Percentiles rank a stretch among this genome's conserved stretches.
phyloP scores from a whole-genome alignment of 2,888 invertebrate genomes.

The Phengaris arion region DNA sequence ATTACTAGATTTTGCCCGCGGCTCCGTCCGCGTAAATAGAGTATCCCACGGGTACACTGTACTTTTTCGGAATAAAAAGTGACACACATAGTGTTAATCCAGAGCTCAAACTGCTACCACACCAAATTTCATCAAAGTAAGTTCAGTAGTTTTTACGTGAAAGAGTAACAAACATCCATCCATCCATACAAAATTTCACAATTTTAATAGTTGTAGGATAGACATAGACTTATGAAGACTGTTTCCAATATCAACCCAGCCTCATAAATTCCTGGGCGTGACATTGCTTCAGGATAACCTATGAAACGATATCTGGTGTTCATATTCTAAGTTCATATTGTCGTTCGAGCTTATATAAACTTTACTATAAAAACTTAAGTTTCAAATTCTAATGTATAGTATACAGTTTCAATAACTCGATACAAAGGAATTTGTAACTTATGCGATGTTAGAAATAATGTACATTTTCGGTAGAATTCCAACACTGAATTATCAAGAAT shows the following conservation, averaged over 20 bases:
- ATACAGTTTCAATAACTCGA: background rate
- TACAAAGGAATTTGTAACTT: background rate
- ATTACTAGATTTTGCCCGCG: no score
- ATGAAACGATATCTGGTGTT: background rate
- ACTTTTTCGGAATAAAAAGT: no score
- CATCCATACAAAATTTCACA: no score
- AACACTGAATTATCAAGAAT: slow-evolving; percentile 11
- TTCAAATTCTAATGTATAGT: background rate
- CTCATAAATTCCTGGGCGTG: background rate
- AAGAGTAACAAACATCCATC: no score
- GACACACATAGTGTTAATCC: no score
- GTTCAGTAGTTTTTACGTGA: no score
- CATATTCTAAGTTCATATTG: background rate
- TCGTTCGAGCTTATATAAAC: background rate
- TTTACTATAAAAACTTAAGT: background rate
- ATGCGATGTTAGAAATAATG: background rate
- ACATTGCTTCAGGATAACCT: slow-evolving; percentile 6
- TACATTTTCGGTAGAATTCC: background rate
- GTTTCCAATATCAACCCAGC: background rate
- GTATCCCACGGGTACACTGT: no score
- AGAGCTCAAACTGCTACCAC: no score
- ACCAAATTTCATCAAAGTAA: no score
- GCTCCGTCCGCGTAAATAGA: no score
- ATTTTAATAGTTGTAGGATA: no score
- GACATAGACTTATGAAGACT: no score